Conservation (phyloP, 2,113 vertebrate genomes). For the Nibea albiflora region DNA sequence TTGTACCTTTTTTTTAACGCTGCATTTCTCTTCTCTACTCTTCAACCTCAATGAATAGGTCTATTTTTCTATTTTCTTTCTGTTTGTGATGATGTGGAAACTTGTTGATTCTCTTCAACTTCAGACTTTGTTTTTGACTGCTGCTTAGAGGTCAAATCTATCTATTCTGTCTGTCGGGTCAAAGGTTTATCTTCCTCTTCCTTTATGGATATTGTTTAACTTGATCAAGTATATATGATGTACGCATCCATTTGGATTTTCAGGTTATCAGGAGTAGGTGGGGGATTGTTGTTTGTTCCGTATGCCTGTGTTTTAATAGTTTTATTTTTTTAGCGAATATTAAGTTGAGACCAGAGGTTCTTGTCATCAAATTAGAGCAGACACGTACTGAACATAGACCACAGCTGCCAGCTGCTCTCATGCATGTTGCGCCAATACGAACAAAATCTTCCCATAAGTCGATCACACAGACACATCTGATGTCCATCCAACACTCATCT, state of each 20-base stretch:
- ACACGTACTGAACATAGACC: slow-evolving; percentile 35
- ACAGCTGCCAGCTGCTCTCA: slow-evolving; percentile 47
- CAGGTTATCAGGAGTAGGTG: slow-evolving; percentile 31
- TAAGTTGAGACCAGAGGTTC: slow-evolving; percentile 41
- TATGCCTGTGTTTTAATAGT: slow-evolving; percentile 60
- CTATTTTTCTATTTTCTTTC: slow-evolving; percentile 65
- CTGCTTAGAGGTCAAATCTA: slow-evolving; percentile 36
- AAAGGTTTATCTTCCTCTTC: slow-evolving; percentile 18
- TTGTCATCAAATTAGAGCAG: slow-evolving; percentile 45
- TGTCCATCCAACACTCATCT: slow-evolving; percentile 46
- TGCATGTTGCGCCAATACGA: slow-evolving; percentile 71
- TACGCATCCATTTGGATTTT: slow-evolving; percentile 56
- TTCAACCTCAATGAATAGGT: slow-evolving; percentile 47
- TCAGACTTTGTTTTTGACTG: slow-evolving; percentile 33
- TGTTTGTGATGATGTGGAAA: slow-evolving; percentile 16
- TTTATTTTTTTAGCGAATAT: slow-evolving; percentile 70
- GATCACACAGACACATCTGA: background rate
- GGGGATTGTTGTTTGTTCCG: slow-evolving; percentile 36
- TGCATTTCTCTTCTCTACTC: slow-evolving; percentile 12
- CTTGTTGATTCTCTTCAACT: slow-evolving; percentile 15
- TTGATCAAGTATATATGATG: slow-evolving; percentile 40
- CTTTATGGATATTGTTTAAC: slow-evolving; percentile 46
- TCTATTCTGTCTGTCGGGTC: slow-evolving; percentile 19
- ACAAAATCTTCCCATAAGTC: slow-evolving; percentile 56
- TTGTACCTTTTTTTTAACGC: background rate